Evolutionary conservation across 2,888 invertebrate genomes (phyloP).

Genomic region (Plagodis dolabraria): DNA sequence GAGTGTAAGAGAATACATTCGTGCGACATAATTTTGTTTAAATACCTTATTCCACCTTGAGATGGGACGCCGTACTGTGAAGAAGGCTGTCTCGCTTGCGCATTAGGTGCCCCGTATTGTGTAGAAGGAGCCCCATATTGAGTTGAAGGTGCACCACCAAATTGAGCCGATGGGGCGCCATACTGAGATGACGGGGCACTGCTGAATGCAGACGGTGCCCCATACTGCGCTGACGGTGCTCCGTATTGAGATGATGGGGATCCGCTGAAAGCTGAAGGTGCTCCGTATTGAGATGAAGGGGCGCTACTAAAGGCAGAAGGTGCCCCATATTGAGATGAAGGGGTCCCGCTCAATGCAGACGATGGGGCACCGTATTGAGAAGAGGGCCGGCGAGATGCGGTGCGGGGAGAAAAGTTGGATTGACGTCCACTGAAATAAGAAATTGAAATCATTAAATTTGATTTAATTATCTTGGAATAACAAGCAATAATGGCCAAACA

Average conservation of each 20-base stretch:
- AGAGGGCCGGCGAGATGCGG: constrained; percentile 39
- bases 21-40: background rate
- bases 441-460: no score
- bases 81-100: constrained; percentile 7
- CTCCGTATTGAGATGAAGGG: constrained; percentile 15
- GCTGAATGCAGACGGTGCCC: constrained; percentile 27
- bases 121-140: constrained; percentile 15
- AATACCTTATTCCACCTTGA: constrained; percentile 14
- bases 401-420: constrained; percentile 36
- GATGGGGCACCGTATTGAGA: constrained; percentile 69
- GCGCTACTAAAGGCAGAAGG: constrained; percentile 18
- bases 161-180: constrained; percentile 20
- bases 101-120: constrained; percentile 27
- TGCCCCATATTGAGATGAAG: constrained; percentile 21
- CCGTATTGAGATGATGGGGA: constrained; percentile 35
- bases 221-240: constrained; percentile 36
- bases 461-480: no score
- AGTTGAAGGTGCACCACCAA: constrained; percentile 29
- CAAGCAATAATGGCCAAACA: no score
- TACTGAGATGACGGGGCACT: constrained; percentile 36
- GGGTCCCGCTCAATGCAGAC: constrained; percentile 24
- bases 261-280: constrained; percentile 14
- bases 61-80: constrained; percentile 17
- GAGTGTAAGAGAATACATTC: no score
- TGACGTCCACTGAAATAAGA: constrained; percentile 57